These are phyloP conservation scores for Thyatira batis DNA, from an alignment of 2,888 invertebrate genomes.

Conservation along the genomic window DNA sequence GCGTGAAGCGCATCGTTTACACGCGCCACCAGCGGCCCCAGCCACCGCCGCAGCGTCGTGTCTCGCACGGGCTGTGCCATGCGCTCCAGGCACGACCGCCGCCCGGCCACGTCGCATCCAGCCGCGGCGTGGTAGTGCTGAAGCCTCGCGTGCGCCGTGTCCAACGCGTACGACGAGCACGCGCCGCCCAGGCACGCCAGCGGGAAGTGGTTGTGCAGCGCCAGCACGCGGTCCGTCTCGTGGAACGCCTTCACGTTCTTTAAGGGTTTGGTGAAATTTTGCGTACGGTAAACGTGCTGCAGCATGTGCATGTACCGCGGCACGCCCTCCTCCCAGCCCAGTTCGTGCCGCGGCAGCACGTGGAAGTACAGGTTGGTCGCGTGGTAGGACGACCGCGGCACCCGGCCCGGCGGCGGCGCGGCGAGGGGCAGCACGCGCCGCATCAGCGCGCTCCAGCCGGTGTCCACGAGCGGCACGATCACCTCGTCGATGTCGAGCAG, in stretches of 20 bases:
- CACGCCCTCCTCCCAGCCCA: slow-evolving; percentile 89
- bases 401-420: slow-evolving; percentile 75
- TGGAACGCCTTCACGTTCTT: slow-evolving; percentile 97
- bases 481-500: slow-evolving; percentile 97
- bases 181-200: slow-evolving; percentile 92
- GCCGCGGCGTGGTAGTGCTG: slow-evolving; percentile 95
- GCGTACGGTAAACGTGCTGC: slow-evolving; percentile 94
- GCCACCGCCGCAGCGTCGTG: slow-evolving; percentile 94
- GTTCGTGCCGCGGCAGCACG: slow-evolving; percentile 91
- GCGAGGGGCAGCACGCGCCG: slow-evolving; percentile 85
- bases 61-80: slow-evolving; percentile 92
- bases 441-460: slow-evolving; percentile 91
- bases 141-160: slow-evolving; percentile 91
- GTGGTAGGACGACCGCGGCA: slow-evolving; percentile 90
- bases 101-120: slow-evolving; percentile 93
- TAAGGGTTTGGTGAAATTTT: slow-evolving; percentile 95
- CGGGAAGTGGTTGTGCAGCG: slow-evolving; percentile 96
- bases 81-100: no score
- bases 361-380: slow-evolving; percentile 96
- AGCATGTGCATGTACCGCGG: slow-evolving; percentile 96
- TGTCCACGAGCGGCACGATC: slow-evolving; percentile 92
- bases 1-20: slow-evolving; percentile 87
- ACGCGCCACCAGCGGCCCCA: slow-evolving; percentile 87
- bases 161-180: slow-evolving; percentile 92
- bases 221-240: slow-evolving; percentile 93